A percentile compares a stretch with the other conserved stretches of the same genome.
Evolutionary conservation across 2,113 vertebrate genomes (phyloP).

Genomic region (Okapia johnstoni): DNA sequence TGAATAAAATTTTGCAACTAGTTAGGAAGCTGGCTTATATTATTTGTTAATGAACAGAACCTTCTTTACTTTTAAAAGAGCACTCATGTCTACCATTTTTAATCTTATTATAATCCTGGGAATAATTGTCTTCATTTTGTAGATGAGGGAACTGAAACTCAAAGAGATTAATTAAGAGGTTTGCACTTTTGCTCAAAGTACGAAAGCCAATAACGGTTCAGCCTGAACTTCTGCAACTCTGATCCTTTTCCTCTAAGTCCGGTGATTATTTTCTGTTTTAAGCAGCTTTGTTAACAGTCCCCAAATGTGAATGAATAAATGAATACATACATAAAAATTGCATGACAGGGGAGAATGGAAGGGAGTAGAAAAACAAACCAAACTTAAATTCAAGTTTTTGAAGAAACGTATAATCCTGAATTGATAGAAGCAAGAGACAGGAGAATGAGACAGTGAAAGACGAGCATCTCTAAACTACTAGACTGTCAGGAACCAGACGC

Average conservation of each 20-base stretch:
- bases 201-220: neutral
- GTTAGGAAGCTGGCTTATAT: neutral
- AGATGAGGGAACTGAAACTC: slow-evolving; percentile 22
- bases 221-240: neutral
- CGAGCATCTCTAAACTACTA: neutral
- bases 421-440: neutral
- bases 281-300: neutral
- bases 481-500: neutral
- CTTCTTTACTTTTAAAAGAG: slow-evolving; percentile 49
- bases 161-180: neutral
- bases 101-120: neutral
- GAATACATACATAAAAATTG: neutral
- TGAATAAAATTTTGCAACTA: neutral
- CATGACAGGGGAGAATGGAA: neutral
- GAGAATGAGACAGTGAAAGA: neutral
- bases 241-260: neutral
- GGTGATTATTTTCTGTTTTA: neutral
- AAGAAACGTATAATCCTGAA: neutral
- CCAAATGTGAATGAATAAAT: neutral
- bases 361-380: neutral
- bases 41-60: neutral
- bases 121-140: neutral
- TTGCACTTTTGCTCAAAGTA: neutral
- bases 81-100: neutral
- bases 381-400: neutral